phyloP scores from a whole-genome alignment of 2,797 vertebrate genomes.

The Anguilla anguilla region DNA sequence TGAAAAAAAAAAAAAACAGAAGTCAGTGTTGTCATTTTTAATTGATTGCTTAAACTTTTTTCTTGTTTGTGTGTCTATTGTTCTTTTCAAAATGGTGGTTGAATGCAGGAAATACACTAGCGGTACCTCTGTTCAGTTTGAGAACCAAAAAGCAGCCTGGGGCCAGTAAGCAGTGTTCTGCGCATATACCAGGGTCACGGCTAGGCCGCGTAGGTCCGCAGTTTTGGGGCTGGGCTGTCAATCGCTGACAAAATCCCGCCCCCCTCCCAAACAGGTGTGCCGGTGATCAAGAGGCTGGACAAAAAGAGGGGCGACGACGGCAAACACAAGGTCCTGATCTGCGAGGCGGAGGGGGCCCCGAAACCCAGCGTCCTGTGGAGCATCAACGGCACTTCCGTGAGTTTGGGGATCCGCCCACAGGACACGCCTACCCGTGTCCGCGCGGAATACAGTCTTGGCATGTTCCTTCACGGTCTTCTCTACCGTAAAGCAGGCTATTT shows the following conservation, averaged over 20 bases:
- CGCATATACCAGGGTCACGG: neutral
- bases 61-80: neutral
- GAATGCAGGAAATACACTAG: neutral
- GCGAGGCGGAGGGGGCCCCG: slow-evolving; percentile 86
- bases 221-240: no score
- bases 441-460: neutral
- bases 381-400: slow-evolving; percentile 71
- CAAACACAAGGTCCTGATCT: slow-evolving; percentile 83
- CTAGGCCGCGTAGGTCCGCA: neutral
- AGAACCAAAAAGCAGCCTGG: neutral
- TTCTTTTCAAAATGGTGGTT: neutral
- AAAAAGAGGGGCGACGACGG: slow-evolving; percentile 75
- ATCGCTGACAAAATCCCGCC: slow-evolving; percentile 37
- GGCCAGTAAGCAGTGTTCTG: neutral
- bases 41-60: neutral
- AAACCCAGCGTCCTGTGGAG: slow-evolving; percentile 86
- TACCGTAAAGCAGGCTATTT: neutral
- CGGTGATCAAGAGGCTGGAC: slow-evolving; percentile 81
- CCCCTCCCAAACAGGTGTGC: slow-evolving; percentile 72
- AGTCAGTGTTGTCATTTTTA: neutral
- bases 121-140: neutral
- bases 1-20: neutral
- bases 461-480: neutral
- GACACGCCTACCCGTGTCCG: neutral
- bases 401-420: slow-evolving; percentile 31